Conservation (phyloP, 2,888 invertebrate species). For the Nomada fucata region DNA sequence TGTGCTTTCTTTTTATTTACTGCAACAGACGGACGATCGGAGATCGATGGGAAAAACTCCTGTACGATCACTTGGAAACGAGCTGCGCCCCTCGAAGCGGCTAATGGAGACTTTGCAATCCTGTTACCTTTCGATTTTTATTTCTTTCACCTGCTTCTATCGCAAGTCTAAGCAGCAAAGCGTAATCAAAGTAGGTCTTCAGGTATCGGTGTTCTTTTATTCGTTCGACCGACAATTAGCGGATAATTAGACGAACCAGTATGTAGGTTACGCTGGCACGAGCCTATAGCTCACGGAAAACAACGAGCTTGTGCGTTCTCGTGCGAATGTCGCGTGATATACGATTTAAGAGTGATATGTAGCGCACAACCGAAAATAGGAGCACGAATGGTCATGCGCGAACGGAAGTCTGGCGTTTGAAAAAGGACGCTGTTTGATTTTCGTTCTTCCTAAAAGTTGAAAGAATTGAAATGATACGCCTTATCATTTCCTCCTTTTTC, state of each 20-base stretch:
- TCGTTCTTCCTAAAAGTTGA: background rate
- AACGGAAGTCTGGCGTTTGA: background rate
- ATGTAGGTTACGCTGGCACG: conserved; percentile 63
- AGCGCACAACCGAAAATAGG: conserved; percentile 27
- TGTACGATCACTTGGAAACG: too few species aligned
- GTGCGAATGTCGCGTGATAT: conserved; percentile 7
- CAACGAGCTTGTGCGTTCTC: conserved; percentile 12
- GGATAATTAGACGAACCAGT: conserved; percentile 63
- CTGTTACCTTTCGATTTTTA: conserved; percentile 21
- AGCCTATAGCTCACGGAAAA: conserved; percentile 16
- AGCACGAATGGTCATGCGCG: conserved; percentile 1
- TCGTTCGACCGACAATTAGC: conserved; percentile 57
- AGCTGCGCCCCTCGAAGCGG: background rate
- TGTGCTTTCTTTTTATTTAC: too few species aligned
- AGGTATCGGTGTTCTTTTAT: conserved; percentile 46
- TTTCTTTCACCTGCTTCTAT: conserved; percentile 5
- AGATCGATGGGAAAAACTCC: background rate
- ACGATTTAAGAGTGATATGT: conserved; percentile 27
- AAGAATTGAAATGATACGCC: too few species aligned
- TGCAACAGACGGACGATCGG: background rate
- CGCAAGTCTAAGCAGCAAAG: conserved; percentile 15
- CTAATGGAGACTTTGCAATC: background rate
- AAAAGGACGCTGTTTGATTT: background rate
- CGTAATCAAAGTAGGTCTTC: conserved; percentile 57
- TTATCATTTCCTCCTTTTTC: background rate